Percentiles rank a stretch among this genome's conserved stretches.
These are phyloP conservation scores for Engraulis encrasicolus DNA, from an alignment of 2,113 vertebrate species.

Conservation along the genomic window DNA sequence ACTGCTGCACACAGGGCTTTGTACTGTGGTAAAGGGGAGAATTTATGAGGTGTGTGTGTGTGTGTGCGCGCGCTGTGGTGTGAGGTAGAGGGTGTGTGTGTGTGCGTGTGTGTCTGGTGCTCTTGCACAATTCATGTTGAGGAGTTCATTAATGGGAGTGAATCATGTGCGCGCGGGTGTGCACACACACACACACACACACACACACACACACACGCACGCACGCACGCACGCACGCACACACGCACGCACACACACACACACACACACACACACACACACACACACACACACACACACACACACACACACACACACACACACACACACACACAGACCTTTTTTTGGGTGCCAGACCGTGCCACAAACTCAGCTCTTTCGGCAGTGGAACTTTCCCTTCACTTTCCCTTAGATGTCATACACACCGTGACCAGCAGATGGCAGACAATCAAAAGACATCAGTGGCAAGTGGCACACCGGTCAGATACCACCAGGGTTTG, in stretches of 20 bases:
- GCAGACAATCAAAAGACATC: conserved; percentile 34
- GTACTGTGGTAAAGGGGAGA: not conserved
- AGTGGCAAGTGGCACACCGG: not conserved
- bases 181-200: not conserved
- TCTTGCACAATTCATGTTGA: no score
- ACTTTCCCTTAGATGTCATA: not conserved
- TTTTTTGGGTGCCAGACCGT: no score
- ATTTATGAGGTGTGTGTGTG: not conserved
- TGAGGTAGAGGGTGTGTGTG: no score
- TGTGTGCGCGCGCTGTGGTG: not conserved
- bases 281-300: not conserved
- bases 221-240: not conserved
- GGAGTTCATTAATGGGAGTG: not conserved
- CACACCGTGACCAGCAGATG: conserved; percentile 36
- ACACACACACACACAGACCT: not conserved
- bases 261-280: not conserved
- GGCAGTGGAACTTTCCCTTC: no score
- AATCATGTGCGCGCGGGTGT: not conserved
- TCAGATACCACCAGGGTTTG: not conserved
- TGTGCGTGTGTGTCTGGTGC: not conserved
- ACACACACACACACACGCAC: conserved; percentile 2
- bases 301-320: conserved; percentile 1
- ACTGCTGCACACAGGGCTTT: not conserved
- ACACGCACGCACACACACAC: not conserved
- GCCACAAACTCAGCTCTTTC: no score